Conservation (phyloP, 1,140 invertebrate species). For the Trachymyrmex septentrionalis region DNA sequence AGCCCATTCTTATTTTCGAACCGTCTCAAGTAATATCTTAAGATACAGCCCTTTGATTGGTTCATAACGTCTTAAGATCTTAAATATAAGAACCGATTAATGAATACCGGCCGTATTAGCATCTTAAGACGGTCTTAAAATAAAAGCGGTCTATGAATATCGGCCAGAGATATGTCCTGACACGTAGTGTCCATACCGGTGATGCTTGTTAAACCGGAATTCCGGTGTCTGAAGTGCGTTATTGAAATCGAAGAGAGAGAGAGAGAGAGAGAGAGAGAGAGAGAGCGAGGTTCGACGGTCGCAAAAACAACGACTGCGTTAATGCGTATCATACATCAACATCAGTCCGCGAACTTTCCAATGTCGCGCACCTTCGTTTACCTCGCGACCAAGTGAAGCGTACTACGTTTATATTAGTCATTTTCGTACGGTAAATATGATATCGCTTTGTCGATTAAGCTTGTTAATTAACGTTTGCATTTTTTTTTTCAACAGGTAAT, state of each 20-base stretch:
- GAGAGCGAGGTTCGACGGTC: slow-evolving; percentile 18
- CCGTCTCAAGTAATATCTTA: too few species aligned
- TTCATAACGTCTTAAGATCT: too few species aligned
- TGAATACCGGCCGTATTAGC: too few species aligned
- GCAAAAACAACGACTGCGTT: slow-evolving; percentile 34
- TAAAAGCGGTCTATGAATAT: too few species aligned
- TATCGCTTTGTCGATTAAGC: not conserved
- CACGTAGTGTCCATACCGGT: not conserved
- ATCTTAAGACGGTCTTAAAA: too few species aligned
- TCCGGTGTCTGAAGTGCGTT: slow-evolving; percentile 44
- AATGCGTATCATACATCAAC: slow-evolving; percentile 45
- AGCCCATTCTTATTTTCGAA: too few species aligned
- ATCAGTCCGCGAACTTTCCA: slow-evolving; percentile 64
- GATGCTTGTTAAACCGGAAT: slow-evolving; percentile 63
- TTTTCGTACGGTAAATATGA: slow-evolving; percentile 36
- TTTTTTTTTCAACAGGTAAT: not conserved
- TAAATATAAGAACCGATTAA: too few species aligned
- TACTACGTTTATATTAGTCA: not conserved
- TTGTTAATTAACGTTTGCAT: slow-evolving; percentile 34
- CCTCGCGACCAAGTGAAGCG: slow-evolving; percentile 22
- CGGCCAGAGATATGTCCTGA: too few species aligned
- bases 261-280: too few species aligned
- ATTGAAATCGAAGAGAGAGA: slow-evolving; percentile 62
- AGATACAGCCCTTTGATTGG: too few species aligned
- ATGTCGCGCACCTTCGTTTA: slow-evolving; percentile 62